Conservation (phyloP, 2,888 invertebrate genomes). For the Sarcophaga variegata region DNA sequence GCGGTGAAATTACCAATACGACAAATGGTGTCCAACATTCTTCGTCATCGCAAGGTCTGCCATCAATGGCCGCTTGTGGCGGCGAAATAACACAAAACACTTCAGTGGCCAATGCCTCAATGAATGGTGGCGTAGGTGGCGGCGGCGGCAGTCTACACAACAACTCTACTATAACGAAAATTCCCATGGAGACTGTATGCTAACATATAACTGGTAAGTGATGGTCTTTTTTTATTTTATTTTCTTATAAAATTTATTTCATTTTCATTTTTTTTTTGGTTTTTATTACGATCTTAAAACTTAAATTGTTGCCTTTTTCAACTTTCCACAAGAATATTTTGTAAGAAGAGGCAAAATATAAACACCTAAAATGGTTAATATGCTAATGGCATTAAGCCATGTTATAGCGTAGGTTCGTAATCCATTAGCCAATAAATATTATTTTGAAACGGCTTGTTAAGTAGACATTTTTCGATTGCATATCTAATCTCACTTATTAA, state of each 20-base stretch:
- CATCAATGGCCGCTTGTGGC: conserved; percentile 85
- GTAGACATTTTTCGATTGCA: no score
- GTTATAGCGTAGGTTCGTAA: no score
- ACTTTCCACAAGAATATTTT: no score
- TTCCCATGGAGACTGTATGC: conserved; percentile 86
- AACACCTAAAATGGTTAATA: no score
- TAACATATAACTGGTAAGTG: conserved; percentile 78
- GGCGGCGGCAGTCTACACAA: conserved; percentile 37
- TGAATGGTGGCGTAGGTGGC: conserved; percentile 47
- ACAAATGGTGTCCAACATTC: conserved; percentile 88
- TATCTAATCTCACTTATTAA: no score
- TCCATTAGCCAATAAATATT: no score
- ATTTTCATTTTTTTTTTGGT: conserved; percentile 6
- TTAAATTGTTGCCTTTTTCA: neutral
- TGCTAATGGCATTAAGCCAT: no score
- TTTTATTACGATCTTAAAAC: conserved; percentile 23
- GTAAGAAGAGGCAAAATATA: no score
- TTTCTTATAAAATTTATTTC: conserved; percentile 18
- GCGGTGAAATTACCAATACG: conserved; percentile 83
- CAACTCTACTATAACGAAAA: conserved; percentile 77
- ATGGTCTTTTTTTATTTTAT: conserved; percentile 2
- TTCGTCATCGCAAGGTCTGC: conserved; percentile 90
- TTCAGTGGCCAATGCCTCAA: conserved; percentile 72
- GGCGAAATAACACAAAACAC: conserved; percentile 78
- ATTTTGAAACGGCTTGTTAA: no score